These are phyloP conservation scores for Pogonocichla stellata DNA, from an alignment of 2,113 vertebrate species.

Conservation along the genomic window DNA sequence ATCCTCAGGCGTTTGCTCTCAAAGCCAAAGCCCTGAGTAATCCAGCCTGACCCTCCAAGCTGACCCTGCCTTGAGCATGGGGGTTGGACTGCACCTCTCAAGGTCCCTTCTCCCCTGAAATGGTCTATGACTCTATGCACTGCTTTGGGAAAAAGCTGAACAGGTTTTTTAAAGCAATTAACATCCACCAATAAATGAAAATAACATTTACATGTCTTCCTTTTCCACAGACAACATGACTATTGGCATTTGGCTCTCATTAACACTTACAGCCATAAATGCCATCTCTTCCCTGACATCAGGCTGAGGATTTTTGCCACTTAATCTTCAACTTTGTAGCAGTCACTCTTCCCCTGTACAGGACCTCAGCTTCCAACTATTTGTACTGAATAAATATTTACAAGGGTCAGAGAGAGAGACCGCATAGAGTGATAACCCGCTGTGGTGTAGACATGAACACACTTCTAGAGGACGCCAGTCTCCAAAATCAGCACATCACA, in stretches of 20 bases:
- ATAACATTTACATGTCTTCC: not conserved
- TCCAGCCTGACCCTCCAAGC: not conserved
- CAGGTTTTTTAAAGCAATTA: not conserved
- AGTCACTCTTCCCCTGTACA: not conserved
- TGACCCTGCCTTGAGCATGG: not conserved
- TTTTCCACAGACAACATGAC: not conserved
- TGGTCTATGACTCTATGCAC: not conserved
- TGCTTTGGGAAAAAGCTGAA: not conserved
- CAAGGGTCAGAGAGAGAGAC: conserved; percentile 16
- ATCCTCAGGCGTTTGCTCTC: not conserved
- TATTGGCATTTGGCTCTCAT: not conserved
- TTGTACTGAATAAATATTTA: not conserved
- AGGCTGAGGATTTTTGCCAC: not conserved
- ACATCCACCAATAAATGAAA: not conserved
- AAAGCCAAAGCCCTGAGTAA: not conserved
- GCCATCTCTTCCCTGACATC: not conserved
- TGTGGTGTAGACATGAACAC: not conserved
- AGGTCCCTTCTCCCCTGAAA: not conserved
- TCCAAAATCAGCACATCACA: not conserved
- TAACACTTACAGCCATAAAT: not conserved
- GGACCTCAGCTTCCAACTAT: not conserved
- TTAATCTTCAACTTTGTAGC: not conserved
- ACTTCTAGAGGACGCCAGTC: not conserved
- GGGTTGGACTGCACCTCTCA: not conserved
- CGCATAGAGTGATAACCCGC: not conserved